Conservation (phyloP, 2,113 vertebrate genomes). For the Ariopsis seemanni region DNA sequence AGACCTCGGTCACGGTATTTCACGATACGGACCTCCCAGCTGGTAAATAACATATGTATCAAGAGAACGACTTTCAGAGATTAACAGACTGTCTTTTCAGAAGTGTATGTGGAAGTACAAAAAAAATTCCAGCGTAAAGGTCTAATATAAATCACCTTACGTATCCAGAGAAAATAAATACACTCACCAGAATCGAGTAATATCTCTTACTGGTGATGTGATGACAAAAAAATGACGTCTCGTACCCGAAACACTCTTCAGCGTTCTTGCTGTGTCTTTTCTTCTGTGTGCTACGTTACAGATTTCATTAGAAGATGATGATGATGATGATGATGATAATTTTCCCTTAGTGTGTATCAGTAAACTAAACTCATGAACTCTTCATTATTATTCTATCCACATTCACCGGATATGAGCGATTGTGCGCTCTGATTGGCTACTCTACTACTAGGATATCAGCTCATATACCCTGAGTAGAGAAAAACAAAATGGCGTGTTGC, state of each 20-base stretch:
- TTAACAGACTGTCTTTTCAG: neutral
- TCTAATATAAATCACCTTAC: neutral
- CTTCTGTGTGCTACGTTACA: neutral
- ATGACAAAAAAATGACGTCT: neutral
- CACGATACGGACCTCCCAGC: no score
- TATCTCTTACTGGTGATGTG: neutral
- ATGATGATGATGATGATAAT: no score
- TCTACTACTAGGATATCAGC: no score
- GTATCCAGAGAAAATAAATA: neutral
- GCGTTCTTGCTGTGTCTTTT: conserved; percentile 34
- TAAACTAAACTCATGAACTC: neutral
- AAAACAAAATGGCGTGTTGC: no score
- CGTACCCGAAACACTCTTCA: neutral
- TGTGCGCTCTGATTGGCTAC: no score
- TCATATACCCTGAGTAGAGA: no score
- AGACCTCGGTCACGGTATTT: no score
- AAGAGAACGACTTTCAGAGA: neutral
- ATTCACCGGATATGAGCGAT: no score
- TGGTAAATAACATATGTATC: no score
- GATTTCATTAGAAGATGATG: neutral
- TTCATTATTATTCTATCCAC: neutral
- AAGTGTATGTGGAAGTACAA: neutral
- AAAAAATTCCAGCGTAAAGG: no score
- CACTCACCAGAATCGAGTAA: neutral
- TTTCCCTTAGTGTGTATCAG: neutral